Evolutionary conservation across 2,888 invertebrate genomes (phyloP), one percentile per base, ranked within the genome.

Genomic region (Argyra leucocephala): DNA sequence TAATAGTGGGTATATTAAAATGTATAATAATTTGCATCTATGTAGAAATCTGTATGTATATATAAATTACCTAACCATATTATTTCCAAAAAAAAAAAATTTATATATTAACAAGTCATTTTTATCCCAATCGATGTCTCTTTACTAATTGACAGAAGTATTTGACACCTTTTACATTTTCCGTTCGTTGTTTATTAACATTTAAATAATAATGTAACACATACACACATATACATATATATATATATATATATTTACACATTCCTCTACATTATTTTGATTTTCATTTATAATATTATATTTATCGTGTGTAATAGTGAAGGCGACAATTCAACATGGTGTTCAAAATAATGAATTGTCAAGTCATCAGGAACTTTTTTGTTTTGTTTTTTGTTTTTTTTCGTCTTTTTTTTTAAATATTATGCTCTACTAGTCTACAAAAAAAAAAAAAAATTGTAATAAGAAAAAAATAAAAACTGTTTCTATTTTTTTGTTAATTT

Each of bases 101-200:
- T 7, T 31, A 48, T 37, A 15, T 37, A 37, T 48, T 48, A 48
- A 48, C 48, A 48, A 48, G 48, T 48, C 48, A 48, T 48, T 48
- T 48, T 48, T 48, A 48, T 48, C 48, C n/a, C 48, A 48, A 48
- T 48, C 48, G 48, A 48, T 48, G 15, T 48, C 48, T 31, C n/a
- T 48, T 48, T 48, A n/a, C 48, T 48, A 48, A 48, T 48, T 48
- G 48, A 48, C 48, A 48, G 48, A 48, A 48, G 48, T 18, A n/a
- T 48, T 48, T 48, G 48, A 48, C 48, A 48, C 48, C 48, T 48
- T 48, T 48, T 48, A 48, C 48, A 48, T 48, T 48, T 48, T 48
- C 12, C 48, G 18, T n/a, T 18, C 48, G n/a, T 48, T 48, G n/a
- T 48, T 48, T 48, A 48, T 48, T 48, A 10, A 10, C 15, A 37